Conservation (phyloP, 2,888 invertebrate species). For the Acanthopleura granulata region DNA sequence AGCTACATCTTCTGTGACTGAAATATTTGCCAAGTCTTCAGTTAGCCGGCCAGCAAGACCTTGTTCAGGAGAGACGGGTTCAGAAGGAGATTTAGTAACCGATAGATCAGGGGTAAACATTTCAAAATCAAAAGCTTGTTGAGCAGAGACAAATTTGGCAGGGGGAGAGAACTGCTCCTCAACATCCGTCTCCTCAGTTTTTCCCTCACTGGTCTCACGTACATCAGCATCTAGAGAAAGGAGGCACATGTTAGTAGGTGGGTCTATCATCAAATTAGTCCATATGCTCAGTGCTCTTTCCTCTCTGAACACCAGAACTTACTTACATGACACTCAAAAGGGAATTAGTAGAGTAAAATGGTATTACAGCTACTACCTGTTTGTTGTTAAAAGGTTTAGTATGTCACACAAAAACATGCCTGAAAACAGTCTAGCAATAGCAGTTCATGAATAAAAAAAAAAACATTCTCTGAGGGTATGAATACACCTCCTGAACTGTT, state of each 20-base stretch:
- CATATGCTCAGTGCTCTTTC: neutral
- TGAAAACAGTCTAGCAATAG: no score
- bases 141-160: constrained; percentile 45
- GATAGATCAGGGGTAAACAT: constrained; percentile 51
- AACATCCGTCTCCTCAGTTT: constrained; percentile 65
- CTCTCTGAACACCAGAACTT: no score
- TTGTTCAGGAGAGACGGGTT: constrained; percentile 47
- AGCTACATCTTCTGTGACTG: constrained; percentile 33
- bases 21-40: constrained; percentile 28
- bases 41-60: constrained; percentile 29
- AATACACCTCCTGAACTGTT: no score
- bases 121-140: constrained; percentile 67
- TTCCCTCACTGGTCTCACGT: constrained; percentile 58
- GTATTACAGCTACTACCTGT: no score
- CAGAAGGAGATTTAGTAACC: constrained; percentile 51
- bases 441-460: no score
- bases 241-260: constrained; percentile 28
- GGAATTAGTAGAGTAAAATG: no score
- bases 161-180: constrained; percentile 64
- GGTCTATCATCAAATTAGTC: neutral
- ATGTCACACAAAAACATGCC: no score
- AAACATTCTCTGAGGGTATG: no score
- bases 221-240: constrained; percentile 50
- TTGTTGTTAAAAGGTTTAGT: no score
- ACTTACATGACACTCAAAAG: no score